A percentile compares a stretch with the other conserved stretches of the same genome.
Evolutionary conservation across 2,888 invertebrate genomes (phyloP).

Genomic region (Temnothorax ravouxi): DNA sequence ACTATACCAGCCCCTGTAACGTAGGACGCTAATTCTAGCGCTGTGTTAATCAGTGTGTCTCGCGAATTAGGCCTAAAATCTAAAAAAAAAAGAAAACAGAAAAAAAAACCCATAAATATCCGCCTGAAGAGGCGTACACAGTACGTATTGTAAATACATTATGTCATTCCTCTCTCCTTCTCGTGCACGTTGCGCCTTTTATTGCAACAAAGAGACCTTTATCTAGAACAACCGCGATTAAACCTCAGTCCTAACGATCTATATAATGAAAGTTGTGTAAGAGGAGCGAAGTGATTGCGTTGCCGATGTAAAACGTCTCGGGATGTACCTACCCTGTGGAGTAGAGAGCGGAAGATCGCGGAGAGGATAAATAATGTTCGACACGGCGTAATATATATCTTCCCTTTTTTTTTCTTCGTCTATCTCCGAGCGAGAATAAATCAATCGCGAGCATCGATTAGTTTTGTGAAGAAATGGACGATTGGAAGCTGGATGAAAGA

Average conservation of each 20-base stretch:
- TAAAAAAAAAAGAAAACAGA: constrained; percentile 41
- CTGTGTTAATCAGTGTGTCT: constrained; percentile 76
- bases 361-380: constrained; percentile 28
- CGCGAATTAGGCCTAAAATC: constrained; percentile 81
- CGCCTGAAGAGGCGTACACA: constrained; percentile 63
- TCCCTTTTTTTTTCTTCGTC: neutral
- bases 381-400: constrained; percentile 25
- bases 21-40: constrained; percentile 73
- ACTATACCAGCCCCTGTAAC: constrained; percentile 63
- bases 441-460: constrained; percentile 53
- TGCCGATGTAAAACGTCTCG: constrained; percentile 41
- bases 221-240: constrained; percentile 59
- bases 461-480: constrained; percentile 62
- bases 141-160: constrained; percentile 70
- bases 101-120: constrained; percentile 54
- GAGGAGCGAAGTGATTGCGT: constrained; percentile 50
- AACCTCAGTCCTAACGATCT: constrained; percentile 64
- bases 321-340: constrained; percentile 12
- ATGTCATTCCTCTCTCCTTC: constrained; percentile 72
- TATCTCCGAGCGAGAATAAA: constrained; percentile 36
- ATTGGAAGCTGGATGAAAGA: constrained; percentile 73
- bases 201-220: constrained; percentile 65
- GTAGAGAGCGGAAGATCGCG: constrained; percentile 34
- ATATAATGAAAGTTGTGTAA: constrained; percentile 63
- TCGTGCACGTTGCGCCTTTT: constrained; percentile 79